Evolutionary conservation across 2,797 vertebrate genomes (phyloP).

Genomic region (Sardinella longiceps): DNA sequence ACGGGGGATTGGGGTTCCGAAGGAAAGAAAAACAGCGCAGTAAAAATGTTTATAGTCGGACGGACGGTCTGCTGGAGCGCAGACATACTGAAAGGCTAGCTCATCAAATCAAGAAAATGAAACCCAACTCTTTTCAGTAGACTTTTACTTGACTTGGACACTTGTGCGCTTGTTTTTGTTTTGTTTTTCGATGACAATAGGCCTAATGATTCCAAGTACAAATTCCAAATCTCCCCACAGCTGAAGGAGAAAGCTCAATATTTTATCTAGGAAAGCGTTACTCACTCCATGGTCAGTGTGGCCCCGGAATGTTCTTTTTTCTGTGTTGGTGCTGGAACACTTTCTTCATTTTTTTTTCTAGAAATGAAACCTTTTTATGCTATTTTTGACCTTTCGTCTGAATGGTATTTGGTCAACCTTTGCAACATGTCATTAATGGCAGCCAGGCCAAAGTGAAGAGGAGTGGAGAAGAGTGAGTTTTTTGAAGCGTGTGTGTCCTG

Average conservation of each 20-base stretch:
- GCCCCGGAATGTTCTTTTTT: neutral
- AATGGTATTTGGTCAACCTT: neutral
- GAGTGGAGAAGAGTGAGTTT: neutral
- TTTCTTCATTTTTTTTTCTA: neutral
- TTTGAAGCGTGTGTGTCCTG: neutral
- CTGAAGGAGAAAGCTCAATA: neutral
- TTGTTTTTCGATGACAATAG: neutral
- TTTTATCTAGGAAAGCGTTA: neutral
- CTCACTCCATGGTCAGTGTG: neutral
- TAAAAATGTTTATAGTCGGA: neutral
- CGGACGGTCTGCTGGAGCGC: neutral
- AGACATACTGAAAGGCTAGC: neutral
- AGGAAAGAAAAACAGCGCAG: neutral
- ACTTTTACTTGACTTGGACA: neutral
- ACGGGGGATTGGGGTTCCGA: neutral
- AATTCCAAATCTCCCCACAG: neutral
- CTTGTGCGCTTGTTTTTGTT: neutral
- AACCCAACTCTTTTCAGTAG: neutral
- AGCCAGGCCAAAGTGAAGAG: neutral
- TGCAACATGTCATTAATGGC: neutral
- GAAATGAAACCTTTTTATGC: constrained; percentile 5
- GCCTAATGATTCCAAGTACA: neutral
- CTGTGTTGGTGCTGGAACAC: neutral
- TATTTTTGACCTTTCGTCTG: neutral
- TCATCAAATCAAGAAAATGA: neutral